A percentile compares a stretch with the other conserved stretches of the same genome.
Evolutionary conservation across 2,113 vertebrate species (phyloP).

Genomic region (Motacilla tschutschensis): DNA sequence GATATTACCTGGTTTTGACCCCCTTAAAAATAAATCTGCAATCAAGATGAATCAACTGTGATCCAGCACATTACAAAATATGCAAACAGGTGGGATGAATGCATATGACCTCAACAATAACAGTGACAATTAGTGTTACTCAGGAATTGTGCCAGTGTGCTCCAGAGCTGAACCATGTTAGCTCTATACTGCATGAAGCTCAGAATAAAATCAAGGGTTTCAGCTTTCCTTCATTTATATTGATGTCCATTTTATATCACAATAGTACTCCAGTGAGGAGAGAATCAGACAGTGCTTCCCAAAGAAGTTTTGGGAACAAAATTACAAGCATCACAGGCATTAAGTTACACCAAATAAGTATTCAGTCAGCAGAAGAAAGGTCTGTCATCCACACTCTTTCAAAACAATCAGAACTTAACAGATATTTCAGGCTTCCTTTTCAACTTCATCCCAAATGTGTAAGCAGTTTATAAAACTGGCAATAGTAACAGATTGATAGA

Average conservation of each 20-base stretch:
- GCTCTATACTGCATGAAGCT: neutral
- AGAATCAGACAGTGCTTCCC: neutral
- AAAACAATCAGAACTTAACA: neutral
- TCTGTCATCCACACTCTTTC: neutral
- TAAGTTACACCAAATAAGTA: neutral
- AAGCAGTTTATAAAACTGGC: neutral
- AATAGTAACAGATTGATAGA: neutral
- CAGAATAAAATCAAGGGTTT: neutral
- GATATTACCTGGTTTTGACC: neutral
- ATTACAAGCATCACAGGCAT: neutral
- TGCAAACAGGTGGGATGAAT: neutral
- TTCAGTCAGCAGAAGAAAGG: neutral
- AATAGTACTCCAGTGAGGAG: neutral
- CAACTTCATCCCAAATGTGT: neutral
- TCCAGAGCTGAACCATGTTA: neutral
- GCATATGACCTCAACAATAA: neutral
- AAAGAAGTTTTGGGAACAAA: neutral
- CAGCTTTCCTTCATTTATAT: neutral
- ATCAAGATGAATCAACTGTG: neutral
- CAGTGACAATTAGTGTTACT: neutral
- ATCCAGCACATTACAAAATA: neutral
- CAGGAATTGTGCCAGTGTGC: neutral
- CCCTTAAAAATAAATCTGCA: neutral
- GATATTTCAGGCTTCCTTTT: neutral
- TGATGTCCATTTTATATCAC: neutral